Percentiles rank a stretch among this genome's conserved stretches.
These are phyloP conservation scores for Hetaerina titia DNA, from an alignment of 2,888 invertebrate genomes.

Conservation along the genomic window DNA sequence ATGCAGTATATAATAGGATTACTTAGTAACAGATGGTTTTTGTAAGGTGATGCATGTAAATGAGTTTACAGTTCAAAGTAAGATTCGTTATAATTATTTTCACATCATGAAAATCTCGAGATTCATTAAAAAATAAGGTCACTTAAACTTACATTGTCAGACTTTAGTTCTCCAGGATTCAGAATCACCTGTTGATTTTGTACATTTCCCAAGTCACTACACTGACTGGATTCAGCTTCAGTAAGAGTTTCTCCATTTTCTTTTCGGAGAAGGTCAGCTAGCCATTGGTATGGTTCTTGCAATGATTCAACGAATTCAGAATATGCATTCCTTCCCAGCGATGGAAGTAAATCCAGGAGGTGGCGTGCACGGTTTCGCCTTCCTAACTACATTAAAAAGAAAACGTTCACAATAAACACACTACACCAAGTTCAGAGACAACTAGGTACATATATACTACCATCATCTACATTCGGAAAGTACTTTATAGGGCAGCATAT, in stretches of 20 bases:
- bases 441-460: no score
- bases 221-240: not conserved
- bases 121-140: not conserved
- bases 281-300: not conserved
- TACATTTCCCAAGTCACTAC: not conserved
- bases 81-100: not conserved
- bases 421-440: no score
- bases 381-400: not conserved
- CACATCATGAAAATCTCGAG: not conserved
- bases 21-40: no score
- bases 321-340: not conserved
- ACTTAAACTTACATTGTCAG: not conserved
- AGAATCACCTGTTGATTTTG: not conserved
- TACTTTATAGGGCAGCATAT: no score
- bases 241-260: not conserved
- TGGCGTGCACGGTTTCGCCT: slow-evolving; percentile 12
- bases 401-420: no score
- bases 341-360: slow-evolving; percentile 3
- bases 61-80: no score
- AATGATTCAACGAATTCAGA: slow-evolving; percentile 27
- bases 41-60: no score
- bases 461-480: no score
- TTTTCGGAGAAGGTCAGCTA: not conserved
- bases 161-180: not conserved
- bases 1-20: no score